phyloP scores from a whole-genome alignment of 2,113 vertebrate genomes.

The Gymnobelideus leadbeateri region DNA sequence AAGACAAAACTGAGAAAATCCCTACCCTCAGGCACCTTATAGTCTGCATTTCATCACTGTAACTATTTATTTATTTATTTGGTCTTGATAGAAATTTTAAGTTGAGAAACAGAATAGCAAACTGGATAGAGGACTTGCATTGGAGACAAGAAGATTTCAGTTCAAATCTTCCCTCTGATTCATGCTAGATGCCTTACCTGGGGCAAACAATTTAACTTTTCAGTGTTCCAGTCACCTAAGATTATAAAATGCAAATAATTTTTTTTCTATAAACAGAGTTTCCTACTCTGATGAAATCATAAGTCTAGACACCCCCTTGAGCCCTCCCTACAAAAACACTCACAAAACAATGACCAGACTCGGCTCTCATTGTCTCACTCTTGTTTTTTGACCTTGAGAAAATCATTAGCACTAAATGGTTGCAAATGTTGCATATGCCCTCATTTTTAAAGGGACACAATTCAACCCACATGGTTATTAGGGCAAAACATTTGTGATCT shows the following conservation, averaged over 20 bases:
- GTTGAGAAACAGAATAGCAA: not conserved
- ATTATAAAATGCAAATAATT: not conserved
- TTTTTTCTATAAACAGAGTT: not conserved
- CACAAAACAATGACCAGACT: not conserved
- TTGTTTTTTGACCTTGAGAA: slow-evolving; percentile 34
- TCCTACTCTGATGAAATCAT: not conserved
- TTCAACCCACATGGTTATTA: slow-evolving; percentile 6
- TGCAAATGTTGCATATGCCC: not conserved
- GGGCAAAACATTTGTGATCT: not conserved
- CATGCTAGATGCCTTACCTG: not conserved
- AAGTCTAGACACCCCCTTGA: not conserved
- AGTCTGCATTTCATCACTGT: not conserved
- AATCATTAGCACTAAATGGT: slow-evolving; percentile 4
- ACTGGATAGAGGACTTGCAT: not conserved
- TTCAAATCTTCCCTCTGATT: not conserved
- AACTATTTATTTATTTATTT: not conserved
- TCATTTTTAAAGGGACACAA: not conserved
- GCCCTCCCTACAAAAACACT: not conserved
- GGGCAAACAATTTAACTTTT: not conserved
- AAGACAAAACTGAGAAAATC: not conserved
- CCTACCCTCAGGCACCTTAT: not conserved
- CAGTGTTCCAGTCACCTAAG: not conserved
- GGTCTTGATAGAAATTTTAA: not conserved
- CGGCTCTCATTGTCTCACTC: not conserved
- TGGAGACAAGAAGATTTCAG: not conserved